phyloP scores from a whole-genome alignment of 2,113 vertebrate species.

The Coracopsis vasa region DNA sequence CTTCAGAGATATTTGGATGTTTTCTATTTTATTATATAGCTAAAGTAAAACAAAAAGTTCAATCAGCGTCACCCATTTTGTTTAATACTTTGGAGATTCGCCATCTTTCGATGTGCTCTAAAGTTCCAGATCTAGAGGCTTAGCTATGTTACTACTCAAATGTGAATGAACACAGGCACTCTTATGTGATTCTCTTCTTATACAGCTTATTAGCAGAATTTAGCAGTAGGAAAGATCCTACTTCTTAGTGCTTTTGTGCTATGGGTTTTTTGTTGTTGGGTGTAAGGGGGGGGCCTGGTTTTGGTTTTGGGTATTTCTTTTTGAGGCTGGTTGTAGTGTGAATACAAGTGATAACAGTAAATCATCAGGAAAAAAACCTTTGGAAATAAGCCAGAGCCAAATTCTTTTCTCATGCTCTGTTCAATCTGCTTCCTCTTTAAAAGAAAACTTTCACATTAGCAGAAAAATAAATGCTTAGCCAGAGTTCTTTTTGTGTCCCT shows the following conservation, averaged over 20 bases:
- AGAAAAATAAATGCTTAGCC: constrained; percentile 69
- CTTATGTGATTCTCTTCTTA: background rate
- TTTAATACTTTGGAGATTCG: background rate
- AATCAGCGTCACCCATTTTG: background rate
- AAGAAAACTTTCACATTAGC: constrained; percentile 65
- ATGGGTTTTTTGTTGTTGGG: constrained; percentile 33
- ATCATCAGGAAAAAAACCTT: constrained; percentile 42
- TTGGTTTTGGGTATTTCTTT: constrained; percentile 53
- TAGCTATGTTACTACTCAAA: background rate
- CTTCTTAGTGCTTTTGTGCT: constrained; percentile 41
- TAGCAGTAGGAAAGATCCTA: constrained; percentile 36
- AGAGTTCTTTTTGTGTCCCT: constrained; percentile 69
- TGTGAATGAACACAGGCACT: background rate
- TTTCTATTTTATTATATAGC: background rate
- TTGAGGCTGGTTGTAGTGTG: constrained; percentile 58
- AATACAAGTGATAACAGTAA: constrained; percentile 55
- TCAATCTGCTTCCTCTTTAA: constrained; percentile 68
- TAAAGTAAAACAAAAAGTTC: background rate
- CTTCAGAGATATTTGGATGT: background rate
- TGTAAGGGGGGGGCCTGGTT: background rate
- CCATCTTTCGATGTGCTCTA: background rate
- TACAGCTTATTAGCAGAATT: constrained; percentile 68
- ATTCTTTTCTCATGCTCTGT: constrained; percentile 56
- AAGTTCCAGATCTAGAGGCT: background rate
- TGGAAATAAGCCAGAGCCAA: constrained; percentile 57